These are phyloP conservation scores for Lacanobia oleracea DNA, from an alignment of 2,888 invertebrate genomes.

Conservation along the genomic window DNA sequence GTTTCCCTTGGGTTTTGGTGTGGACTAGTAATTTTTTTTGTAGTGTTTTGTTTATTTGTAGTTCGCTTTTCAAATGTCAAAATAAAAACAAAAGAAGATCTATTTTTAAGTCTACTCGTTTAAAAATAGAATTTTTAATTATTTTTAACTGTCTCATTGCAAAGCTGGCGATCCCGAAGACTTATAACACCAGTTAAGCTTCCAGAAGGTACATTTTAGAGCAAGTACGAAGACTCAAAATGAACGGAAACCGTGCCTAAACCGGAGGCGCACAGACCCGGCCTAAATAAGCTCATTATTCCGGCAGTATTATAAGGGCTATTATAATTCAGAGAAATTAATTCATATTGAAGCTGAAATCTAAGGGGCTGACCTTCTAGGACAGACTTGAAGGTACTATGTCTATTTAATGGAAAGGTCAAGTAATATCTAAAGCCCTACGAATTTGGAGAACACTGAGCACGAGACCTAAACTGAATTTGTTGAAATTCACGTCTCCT, in stretches of 20 bases:
- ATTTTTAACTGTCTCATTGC: slow-evolving; percentile 1
- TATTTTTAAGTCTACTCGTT: neutral
- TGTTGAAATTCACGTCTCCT: neutral
- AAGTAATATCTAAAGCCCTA: neutral
- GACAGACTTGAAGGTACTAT: neutral
- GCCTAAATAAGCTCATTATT: slow-evolving; percentile 51
- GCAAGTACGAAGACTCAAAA: slow-evolving; percentile 13
- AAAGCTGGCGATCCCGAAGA: neutral
- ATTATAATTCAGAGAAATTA: slow-evolving; percentile 36
- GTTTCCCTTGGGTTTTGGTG: no score
- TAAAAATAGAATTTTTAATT: neutral
- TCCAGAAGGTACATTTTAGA: slow-evolving; percentile 11
- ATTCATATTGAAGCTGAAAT: slow-evolving; percentile 52
- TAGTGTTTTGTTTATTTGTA: no score
- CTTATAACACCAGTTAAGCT: slow-evolving; percentile 16
- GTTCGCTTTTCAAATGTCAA: neutral
- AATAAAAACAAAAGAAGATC: slow-evolving; percentile 2
- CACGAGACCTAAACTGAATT: no score
- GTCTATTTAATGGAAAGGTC: slow-evolving; percentile 4
- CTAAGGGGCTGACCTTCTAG: slow-evolving; percentile 15
- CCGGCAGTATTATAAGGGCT: slow-evolving; percentile 40
- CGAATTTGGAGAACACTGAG: neutral
- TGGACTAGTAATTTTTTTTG: neutral
- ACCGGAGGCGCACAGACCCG: slow-evolving; percentile 24
- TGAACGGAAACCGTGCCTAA: slow-evolving; percentile 9